A percentile compares a stretch with the other conserved stretches of the same genome.
Conservation (phyloP, 2,888 invertebrate species). For the Pristionchus exspectatus region DNA sequence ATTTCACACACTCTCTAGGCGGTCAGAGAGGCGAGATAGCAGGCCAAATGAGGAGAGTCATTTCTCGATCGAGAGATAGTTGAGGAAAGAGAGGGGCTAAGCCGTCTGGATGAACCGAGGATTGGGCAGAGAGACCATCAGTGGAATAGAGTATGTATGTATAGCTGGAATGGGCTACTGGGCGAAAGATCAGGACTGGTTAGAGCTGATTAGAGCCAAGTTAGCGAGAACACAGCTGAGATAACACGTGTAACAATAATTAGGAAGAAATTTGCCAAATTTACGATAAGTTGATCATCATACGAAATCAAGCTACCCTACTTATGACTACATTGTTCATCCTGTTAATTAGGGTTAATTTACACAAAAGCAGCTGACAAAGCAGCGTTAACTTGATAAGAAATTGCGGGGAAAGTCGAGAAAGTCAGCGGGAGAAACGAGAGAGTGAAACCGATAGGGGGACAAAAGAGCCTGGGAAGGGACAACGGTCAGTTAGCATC, state of each 20-base stretch:
- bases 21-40: background rate
- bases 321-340: no score
- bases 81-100: background rate
- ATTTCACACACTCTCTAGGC: background rate
- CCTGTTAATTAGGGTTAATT: background rate
- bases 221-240: no score
- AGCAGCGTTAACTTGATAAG: background rate
- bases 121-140: slow-evolving; percentile 22
- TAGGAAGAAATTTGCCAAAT: no score
- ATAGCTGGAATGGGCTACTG: background rate
- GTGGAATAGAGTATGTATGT: background rate
- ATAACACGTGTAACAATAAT: no score
- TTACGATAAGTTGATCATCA: no score
- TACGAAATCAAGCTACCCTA: no score
- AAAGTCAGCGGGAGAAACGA: background rate
- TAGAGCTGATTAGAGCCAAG: no score
- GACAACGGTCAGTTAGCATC: background rate
- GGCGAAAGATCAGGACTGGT: background rate
- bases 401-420: background rate
- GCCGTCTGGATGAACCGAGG: slow-evolving; percentile 23
- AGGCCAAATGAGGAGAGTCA: background rate
- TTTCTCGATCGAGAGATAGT: background rate
- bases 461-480: background rate
- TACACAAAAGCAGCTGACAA: background rate
- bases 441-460: slow-evolving; percentile 14